Evolutionary conservation across 2,113 vertebrate species (phyloP).

Genomic region (Butorides virescens): DNA sequence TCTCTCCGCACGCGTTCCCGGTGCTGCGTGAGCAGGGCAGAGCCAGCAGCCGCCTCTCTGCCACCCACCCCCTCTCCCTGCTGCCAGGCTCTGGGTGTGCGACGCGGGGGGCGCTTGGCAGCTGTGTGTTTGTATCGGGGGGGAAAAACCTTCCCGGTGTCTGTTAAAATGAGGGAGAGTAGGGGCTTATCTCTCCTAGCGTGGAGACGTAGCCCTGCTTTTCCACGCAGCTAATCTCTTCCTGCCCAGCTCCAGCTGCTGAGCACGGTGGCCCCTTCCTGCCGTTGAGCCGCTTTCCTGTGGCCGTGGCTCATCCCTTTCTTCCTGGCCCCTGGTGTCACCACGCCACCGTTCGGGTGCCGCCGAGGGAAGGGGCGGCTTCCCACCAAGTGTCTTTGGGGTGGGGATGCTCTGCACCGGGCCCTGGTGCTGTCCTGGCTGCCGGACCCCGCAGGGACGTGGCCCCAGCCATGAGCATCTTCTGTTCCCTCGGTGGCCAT

Average conservation of each 20-base stretch:
- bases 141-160: not conserved
- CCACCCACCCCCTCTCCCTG: not conserved
- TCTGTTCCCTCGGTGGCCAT: not conserved
- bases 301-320: not conserved
- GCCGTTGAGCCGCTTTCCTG: not conserved
- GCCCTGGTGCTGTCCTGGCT: not conserved
- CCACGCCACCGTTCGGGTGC: rapidly evolving
- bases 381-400: rapidly evolving
- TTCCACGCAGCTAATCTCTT: not conserved
- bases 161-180: not conserved
- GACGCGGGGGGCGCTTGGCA: not conserved
- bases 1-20: not conserved
- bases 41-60: not conserved
- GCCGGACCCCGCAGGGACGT: not conserved
- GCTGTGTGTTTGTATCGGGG: rapidly evolving
- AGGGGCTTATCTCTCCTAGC: not conserved
- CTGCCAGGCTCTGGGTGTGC: not conserved
- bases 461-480: rapidly evolving
- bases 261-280: not conserved
- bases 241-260: not conserved
- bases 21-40: not conserved
- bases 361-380: rapidly evolving
- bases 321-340: not conserved
- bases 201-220: rapidly evolving
- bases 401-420: not conserved